A percentile compares a stretch with the other conserved stretches of the same genome.
Evolutionary conservation across 1,140 invertebrate genomes (phyloP).

Genomic region (Hyles vespertilio): DNA sequence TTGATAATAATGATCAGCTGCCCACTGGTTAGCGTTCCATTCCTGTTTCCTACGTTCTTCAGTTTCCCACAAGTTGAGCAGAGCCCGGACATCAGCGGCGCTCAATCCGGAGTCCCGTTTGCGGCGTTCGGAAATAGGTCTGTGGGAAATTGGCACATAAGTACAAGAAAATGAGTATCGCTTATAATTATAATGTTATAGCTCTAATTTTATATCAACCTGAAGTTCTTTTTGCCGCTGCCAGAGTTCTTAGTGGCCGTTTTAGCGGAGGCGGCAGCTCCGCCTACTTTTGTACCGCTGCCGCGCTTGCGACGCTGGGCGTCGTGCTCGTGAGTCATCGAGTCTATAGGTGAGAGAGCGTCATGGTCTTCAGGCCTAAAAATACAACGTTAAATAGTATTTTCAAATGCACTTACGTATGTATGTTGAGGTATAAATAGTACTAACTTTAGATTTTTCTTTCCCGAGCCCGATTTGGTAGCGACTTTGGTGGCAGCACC

Average conservation of each 20-base stretch:
- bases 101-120: constrained; percentile 72
- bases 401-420: constrained; percentile 3
- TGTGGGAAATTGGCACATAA: constrained; percentile 21
- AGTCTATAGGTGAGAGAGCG: constrained; percentile 49
- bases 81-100: constrained; percentile 66
- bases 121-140: constrained; percentile 62
- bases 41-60: constrained; percentile 71
- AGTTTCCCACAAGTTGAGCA: constrained; percentile 71
- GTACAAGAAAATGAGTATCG: not conserved
- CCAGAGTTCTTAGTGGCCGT: constrained; percentile 61
- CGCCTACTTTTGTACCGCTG: constrained; percentile 62
- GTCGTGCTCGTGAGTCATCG: constrained; percentile 48
- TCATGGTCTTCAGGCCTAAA: constrained; percentile 45
- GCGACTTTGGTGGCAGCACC: constrained; percentile 68
- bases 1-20: constrained; percentile 61
- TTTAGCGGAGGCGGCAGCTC: constrained; percentile 63
- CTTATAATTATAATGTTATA: no score
- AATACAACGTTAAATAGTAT: constrained; percentile 12
- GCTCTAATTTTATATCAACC: constrained; percentile 25
- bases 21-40: constrained; percentile 63
- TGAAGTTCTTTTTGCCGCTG: constrained; percentile 67
- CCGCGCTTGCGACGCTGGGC: constrained; percentile 59
- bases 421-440: not conserved
- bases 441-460: constrained; percentile 66
- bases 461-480: constrained; percentile 62